Percentiles rank a stretch among this genome's conserved stretches.
Evolutionary conservation across 2,888 invertebrate species (phyloP).

Genomic region (Gastrophysa polygoni): DNA sequence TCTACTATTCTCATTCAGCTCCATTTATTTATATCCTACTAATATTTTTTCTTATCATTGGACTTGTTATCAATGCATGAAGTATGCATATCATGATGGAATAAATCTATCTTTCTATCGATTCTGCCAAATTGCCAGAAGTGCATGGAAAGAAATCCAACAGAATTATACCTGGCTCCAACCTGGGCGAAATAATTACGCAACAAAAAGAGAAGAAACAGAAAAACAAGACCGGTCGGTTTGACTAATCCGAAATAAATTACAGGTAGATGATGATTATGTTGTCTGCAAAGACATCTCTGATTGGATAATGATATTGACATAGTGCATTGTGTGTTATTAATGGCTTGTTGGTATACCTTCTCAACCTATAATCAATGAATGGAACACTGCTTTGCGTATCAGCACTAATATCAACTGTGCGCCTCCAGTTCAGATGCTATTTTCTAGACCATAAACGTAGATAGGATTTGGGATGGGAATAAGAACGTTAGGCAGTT

Average conservation of each 20-base stretch:
- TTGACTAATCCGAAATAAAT: constrained; percentile 58
- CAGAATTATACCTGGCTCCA: background rate
- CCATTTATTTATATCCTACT: too few relatives aligned
- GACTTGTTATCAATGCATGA: too few relatives aligned
- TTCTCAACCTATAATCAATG: constrained; percentile 53
- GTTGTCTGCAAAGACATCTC: constrained; percentile 58
- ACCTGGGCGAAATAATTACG: background rate
- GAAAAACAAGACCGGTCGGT: constrained; percentile 10
- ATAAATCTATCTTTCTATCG: too few relatives aligned
- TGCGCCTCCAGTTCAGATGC: constrained; percentile 32
- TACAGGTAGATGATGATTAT: constrained; percentile 56
- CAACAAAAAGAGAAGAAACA: background rate
- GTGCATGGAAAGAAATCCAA: background rate
- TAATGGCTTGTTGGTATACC: constrained; percentile 51
- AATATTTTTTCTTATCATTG: too few relatives aligned
- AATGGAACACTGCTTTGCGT: constrained; percentile 38
- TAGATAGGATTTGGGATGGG: background rate
- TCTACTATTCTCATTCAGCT: too few relatives aligned
- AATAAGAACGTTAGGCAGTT: too few relatives aligned
- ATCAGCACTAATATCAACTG: constrained; percentile 47
- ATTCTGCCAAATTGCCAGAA: background rate
- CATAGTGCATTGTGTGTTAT: constrained; percentile 57
- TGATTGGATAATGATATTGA: constrained; percentile 61
- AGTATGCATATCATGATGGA: too few relatives aligned
- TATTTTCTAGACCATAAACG: constrained; percentile 10